Evolutionary conservation across 2,113 vertebrate genomes (phyloP), one percentile per base, ranked within the genome.

Genomic region (Orientallactaga bullata): DNA sequence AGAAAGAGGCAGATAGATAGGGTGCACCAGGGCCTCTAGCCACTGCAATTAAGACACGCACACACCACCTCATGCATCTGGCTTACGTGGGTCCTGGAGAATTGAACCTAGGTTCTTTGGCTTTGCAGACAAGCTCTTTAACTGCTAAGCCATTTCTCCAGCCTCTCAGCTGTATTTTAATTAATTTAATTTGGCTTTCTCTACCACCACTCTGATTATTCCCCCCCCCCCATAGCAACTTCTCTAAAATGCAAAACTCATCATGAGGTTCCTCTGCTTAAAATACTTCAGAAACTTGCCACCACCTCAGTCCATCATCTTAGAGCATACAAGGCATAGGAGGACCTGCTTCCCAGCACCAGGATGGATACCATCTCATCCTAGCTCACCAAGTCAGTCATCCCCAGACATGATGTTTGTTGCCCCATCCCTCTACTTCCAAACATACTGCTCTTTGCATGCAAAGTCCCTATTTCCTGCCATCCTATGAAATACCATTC

Each of bases 161-260:
- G 7, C 55, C 12, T 3, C 35, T 21, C 37, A 74, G 74, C 39
- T 79, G 51, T 4, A 9, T 88, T 91, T 72, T 58, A 76, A 69
- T 7, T 6, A 20, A 47, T 83, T 37, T 51, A 24, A 42, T 83
- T 60, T 65, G 58, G 66, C 35, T 66, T 79, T 58, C 15, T n/a
- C n/a, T n/a, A n/a, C 84, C 74, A 89, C 4, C n/a, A 72, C 78
- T 93, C 26, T 66, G 15, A 30, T 39, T 26, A 72, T 39, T 61
- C 51, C 69, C 51, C 20, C 80, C n/a, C 82, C 26, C 68, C 73
- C 74, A 91, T 61, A 88, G 37, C 60, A 71, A 92, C 26, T 42
- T 47, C 37, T 89, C 51, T 85, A 72, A 89, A 91, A 47, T 80
- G 16, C 68, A 91, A 55, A 32, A 66, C 66, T 84, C 28, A 55